Evolutionary conservation across 1,140 invertebrate species (phyloP), one percentile per base, ranked within the genome.

Genomic region (Stenopsyche tienmushanensis): DNA sequence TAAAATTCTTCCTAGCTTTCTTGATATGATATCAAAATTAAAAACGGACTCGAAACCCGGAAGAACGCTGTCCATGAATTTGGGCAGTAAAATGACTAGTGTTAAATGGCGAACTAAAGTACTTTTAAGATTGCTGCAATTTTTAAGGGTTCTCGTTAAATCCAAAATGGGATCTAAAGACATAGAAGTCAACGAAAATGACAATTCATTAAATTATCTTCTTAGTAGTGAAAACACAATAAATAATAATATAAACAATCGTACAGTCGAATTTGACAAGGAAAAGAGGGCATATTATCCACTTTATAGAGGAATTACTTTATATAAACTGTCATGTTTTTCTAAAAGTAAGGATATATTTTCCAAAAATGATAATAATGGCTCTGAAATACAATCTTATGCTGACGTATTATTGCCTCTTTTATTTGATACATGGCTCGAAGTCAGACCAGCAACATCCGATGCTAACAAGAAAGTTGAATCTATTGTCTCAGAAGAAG

Each of bases 31-130:
- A 71, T 90, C 88, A 1, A 87, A 84, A 67, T 76, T 87, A 13
- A 78, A 83, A 26, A 77, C 80, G 21, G 86, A 90, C 75, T 80
- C 83, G 8, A 83, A 84, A 55, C 78, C 84, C 18, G 85, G 83
- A 21, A 78, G 87, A 68, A 84, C 84, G 42, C 76, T 91, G 1
- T 85, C 82, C 18, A 77, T 86, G 0, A 86, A 87, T 71, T 75
- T 90, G 44, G 83, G 80, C 60, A 84, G 85, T 44, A 86, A 88
- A 78, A 83, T 83, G 26, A 90, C 88, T 1, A 88, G 82, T 70
- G 82, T 87, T 0, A 88, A 88, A 72, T 91, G 89, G 89, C 83
- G 87, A 60, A 85, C 85, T n/a, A 88, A 89, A 77, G 88, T 91
- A 23, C 76, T 91, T 42, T 78, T 82, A 59, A 81, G 87, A 41